A percentile compares a stretch with the other conserved stretches of the same genome.
phyloP scores from a whole-genome alignment of 1,140 invertebrate species.

The Brachionus angularis region DNA sequence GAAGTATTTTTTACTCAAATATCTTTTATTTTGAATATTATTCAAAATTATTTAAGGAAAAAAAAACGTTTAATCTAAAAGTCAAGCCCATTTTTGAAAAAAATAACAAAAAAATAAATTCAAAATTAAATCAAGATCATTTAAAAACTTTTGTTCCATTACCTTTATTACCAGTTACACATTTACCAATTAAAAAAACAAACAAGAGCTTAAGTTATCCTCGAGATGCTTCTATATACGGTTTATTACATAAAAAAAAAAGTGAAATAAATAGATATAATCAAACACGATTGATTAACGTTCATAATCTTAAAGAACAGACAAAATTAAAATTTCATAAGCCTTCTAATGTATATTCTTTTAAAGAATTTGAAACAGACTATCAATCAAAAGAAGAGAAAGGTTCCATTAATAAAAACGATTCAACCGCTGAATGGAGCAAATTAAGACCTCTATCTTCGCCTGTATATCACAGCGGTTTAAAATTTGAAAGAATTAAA shows the following conservation, averaged over 20 bases:
- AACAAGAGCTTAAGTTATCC: not conserved
- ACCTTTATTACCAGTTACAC: too few relatives aligned
- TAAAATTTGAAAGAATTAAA: conserved; percentile 57
- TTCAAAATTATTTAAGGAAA: too few relatives aligned
- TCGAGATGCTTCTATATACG: too few relatives aligned
- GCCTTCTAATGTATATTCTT: too few relatives aligned
- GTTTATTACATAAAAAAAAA: not conserved
- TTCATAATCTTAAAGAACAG: conserved; percentile 15
- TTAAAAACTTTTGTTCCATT: too few relatives aligned
- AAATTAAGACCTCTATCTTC: conserved; percentile 50
- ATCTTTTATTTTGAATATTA: too few relatives aligned
- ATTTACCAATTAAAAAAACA: too few relatives aligned
- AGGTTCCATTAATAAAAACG: not conserved
- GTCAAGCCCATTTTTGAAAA: too few relatives aligned
- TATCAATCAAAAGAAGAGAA: not conserved
- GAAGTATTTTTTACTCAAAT: too few relatives aligned
- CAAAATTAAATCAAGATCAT: too few relatives aligned
- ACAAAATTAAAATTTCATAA: not conserved
- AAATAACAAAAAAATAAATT: too few relatives aligned
- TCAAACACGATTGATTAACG: not conserved
- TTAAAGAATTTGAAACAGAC: not conserved
- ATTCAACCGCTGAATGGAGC: conserved; percentile 46
- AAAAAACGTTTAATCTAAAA: too few relatives aligned
- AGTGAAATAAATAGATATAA: not conserved
- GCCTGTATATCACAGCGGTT: conserved; percentile 51